phyloP scores from a whole-genome alignment of 1,140 invertebrate genomes.

The Chymomyza costata region DNA sequence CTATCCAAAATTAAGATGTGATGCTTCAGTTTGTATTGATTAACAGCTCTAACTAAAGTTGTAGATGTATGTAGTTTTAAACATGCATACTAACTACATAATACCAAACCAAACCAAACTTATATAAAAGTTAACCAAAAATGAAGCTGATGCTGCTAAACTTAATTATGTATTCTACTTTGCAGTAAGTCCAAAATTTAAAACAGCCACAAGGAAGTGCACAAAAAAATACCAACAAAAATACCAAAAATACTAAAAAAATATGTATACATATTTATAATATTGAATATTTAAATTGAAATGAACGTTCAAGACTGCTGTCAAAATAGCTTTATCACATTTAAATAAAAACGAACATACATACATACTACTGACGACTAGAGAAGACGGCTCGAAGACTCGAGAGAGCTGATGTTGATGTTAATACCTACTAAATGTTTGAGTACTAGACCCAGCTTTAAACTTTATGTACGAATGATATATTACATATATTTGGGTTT shows the following conservation, averaged over 20 bases:
- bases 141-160: too few species aligned
- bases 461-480: constrained; percentile 43
- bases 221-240: constrained; percentile 6
- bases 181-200: constrained; percentile 23
- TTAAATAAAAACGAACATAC: constrained; percentile 29
- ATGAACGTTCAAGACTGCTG: constrained; percentile 72
- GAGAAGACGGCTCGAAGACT: too few species aligned
- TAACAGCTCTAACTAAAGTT: too few species aligned
- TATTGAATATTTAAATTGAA: constrained; percentile 71
- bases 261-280: constrained; percentile 72
- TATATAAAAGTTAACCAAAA: not conserved
- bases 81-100: too few species aligned
- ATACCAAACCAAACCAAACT: not conserved
- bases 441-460: constrained; percentile 60
- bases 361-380: constrained; percentile 26
- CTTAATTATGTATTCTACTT: constrained; percentile 14
- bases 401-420: too few species aligned
- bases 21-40: too few species aligned
- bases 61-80: too few species aligned
- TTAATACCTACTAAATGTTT: too few species aligned
- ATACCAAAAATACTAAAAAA: constrained; percentile 16
- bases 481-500: constrained; percentile 61
- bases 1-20: too few species aligned
- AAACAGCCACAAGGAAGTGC: constrained; percentile 9
- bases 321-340: constrained; percentile 73